Evolutionary conservation across 2,797 vertebrate species (phyloP), one percentile per base, ranked within the genome.

Genomic region (Pempheris klunzingeri): DNA sequence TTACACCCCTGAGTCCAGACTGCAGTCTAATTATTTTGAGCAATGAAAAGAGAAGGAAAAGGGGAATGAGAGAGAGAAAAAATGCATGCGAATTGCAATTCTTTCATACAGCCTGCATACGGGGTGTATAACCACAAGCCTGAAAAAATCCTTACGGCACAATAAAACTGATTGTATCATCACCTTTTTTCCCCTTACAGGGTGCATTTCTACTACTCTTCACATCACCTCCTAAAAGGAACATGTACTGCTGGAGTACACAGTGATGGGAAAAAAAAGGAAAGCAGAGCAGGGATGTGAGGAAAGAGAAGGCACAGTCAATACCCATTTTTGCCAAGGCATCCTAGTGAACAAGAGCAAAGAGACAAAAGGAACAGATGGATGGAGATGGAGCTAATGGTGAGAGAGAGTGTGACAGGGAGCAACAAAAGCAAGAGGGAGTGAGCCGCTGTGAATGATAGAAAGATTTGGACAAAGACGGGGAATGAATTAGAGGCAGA

Each of bases 141-240:
- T 91, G 90, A 90, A 93, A 94, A 95, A 92, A 89, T 93, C 94
- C 93, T 94, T 94, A 95, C 91, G 80, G 91, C 90, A 93, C 93
- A 94, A 94, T 92, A 94, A 94, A 94, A 93, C 90, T 89, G 91
- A 92, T 92, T 91, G 91, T 93, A 94, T 95, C 93, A 94, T 95
- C 94, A 94, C 90, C 92, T 94, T 94, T 94, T 92, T 93, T 89
- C 87, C 91, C 92, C 92, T 95, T 93, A 94, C 92, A 93, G 87
- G 87, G 90, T 86, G 89, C 90, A 93, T 94, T 94, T 94, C 88
- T 88, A 89, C 88, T 71, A 89, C 82, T 92, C 90, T 83, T 91
- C 90, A 90, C 86, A 87, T 85, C 86, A 80, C 84, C 84, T 88
- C 86, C 87, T 79, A 88, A 93, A 91, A 88, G 82, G 83, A 90